Evolutionary conservation across 2,888 invertebrate genomes (phyloP).

Genomic region (Hirtodrosophila cameraria): DNA sequence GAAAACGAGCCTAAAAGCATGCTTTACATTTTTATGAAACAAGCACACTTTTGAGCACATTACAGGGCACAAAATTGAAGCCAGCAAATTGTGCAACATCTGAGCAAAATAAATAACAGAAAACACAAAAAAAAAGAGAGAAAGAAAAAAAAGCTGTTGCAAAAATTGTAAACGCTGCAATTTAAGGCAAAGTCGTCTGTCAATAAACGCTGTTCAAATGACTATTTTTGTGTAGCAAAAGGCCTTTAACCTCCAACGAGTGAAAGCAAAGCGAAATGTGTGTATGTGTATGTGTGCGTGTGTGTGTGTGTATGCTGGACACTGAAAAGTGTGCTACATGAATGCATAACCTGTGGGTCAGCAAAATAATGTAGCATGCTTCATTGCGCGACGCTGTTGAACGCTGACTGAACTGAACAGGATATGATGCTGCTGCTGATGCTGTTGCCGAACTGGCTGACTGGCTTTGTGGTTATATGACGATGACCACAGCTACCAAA

Average conservation of each 20-base stretch:
- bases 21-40: too few relatives aligned
- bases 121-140: slow-evolving; percentile 6
- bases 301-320: not conserved
- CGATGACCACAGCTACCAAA: slow-evolving; percentile 51
- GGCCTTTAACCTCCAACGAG: slow-evolving; percentile 28
- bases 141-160: not conserved
- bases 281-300: not conserved
- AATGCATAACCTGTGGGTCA: slow-evolving; percentile 63
- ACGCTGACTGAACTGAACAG: slow-evolving; percentile 18
- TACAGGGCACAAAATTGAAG: slow-evolving; percentile 11
- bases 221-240: slow-evolving; percentile 28
- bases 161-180: slow-evolving; percentile 53
- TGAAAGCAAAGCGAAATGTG: slow-evolving; percentile 4
- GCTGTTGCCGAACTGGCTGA: slow-evolving; percentile 4
- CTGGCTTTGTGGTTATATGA: slow-evolving; percentile 51
- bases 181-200: slow-evolving; percentile 52
- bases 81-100: slow-evolving; percentile 72
- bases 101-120: slow-evolving; percentile 67
- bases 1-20: too few relatives aligned
- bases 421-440: slow-evolving; percentile 6
- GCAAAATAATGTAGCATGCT: slow-evolving; percentile 67
- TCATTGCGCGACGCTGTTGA: slow-evolving; percentile 48
- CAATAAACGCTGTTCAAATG: slow-evolving; percentile 58
- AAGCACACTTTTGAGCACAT: slow-evolving; percentile 3
- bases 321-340: slow-evolving; percentile 64